Evolutionary conservation across 2,888 invertebrate species (phyloP), one percentile per base, ranked within the genome.

Genomic region (Hoplodrina ambigua): DNA sequence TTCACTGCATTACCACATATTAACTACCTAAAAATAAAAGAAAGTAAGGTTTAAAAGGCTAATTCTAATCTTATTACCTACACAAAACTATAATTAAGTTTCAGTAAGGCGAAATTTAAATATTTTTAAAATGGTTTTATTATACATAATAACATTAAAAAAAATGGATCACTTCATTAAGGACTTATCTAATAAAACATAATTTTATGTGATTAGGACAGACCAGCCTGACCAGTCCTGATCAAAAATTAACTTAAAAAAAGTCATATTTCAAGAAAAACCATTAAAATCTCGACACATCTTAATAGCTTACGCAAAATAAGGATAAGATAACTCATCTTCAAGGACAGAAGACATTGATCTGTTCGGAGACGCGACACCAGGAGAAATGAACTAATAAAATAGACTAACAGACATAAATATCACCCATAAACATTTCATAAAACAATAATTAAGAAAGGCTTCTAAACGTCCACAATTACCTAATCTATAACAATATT

Each of bases 381-480:
- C 53, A 37, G 60, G 52, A 72, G 61, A 73, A 80, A 78, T 78
- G 72, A 78, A 79, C 70, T 52, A 78, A 82, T 78, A 80, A 81
- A 81, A 56, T 55, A 73, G 46, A 75, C 75, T 77, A 76, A 73
- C 73, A 80, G 71, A 75, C 79, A 80, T 83, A n/a, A n/a, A 82
- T 75, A 82, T 78, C 80, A 80, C 84, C 55, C 30, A 75, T 65
- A 69, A 72, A 71, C 52, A 57, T 59, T 17, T 64, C 71, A 67
- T 83, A 81, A 81, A 84, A 73, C 80, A 74, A 54, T 77, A 69
- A 72, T 75, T 67, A 76, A 74, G 56, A 46, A 72, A 73, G 73
- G 53, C 68, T 59, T 66, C 37, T 61, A 74, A 53, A 75, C 65
- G 49, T 55, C 25, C 54, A 68, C 71, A 67, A 69, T 68, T 60